phyloP scores from a whole-genome alignment of 2,113 vertebrate genomes.

The Cheirogaleus medius region DNA sequence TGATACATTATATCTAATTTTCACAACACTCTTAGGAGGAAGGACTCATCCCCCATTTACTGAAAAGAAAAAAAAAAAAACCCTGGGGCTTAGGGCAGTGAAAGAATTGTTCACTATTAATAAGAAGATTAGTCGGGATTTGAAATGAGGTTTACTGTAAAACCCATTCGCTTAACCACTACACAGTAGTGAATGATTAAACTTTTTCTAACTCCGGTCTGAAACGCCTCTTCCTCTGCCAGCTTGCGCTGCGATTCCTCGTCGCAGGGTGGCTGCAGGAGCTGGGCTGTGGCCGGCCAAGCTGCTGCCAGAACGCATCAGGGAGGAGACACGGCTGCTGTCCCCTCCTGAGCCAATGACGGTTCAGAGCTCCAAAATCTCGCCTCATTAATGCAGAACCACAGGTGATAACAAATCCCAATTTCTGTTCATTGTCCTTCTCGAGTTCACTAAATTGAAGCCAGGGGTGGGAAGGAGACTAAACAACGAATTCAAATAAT shows the following conservation, averaged over 20 bases:
- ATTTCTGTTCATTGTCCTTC: slow-evolving; percentile 5
- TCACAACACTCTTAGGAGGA: background rate
- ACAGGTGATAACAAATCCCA: background rate
- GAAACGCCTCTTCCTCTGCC: background rate
- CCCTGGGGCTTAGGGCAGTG: background rate
- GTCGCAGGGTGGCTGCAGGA: background rate
- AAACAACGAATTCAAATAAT: slow-evolving; percentile 7
- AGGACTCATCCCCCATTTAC: background rate
- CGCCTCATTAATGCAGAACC: slow-evolving; percentile 36
- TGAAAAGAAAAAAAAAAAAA: background rate
- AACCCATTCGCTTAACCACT: background rate
- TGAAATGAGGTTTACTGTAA: background rate
- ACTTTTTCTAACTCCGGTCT: background rate
- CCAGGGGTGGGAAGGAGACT: background rate
- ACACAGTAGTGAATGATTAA: background rate
- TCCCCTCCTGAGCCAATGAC: background rate
- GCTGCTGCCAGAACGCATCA: background rate
- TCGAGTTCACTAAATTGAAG: slow-evolving; percentile 4
- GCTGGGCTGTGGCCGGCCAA: background rate
- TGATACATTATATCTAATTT: background rate
- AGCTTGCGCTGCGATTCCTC: background rate
- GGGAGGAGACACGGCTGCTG: background rate
- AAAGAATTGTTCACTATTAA: background rate
- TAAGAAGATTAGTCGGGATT: background rate
- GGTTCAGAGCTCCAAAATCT: background rate